A percentile compares a stretch with the other conserved stretches of the same genome.
Evolutionary conservation across 2,888 invertebrate species (phyloP).

Genomic region (Diploptera punctata): DNA sequence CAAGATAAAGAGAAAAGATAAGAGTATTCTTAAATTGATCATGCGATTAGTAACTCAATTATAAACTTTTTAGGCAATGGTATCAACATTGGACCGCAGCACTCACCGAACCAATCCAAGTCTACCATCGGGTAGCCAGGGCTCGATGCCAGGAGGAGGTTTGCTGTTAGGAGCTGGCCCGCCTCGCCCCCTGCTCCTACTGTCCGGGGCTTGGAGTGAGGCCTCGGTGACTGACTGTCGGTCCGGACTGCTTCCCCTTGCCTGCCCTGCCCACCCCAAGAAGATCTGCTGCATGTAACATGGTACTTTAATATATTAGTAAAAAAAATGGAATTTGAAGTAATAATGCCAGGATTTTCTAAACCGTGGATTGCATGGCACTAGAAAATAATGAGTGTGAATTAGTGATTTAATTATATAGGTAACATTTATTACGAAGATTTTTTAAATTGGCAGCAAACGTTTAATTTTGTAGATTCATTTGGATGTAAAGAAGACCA

Average conservation of each 20-base stretch:
- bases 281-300: conserved; percentile 12
- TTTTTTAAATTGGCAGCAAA: no score
- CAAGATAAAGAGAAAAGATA: no score
- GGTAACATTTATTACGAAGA: no score
- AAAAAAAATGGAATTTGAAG: not conserved
- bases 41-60: no score
- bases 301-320: not conserved
- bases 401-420: no score
- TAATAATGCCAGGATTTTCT: conserved; percentile 11
- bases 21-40: no score
- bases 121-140: conserved; percentile 79
- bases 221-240: conserved; percentile 26
- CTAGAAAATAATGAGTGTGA: no score
- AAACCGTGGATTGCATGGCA: not conserved
- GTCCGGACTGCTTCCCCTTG: not conserved
- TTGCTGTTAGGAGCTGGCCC: conserved; percentile 77
- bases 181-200: conserved; percentile 43
- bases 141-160: conserved; percentile 80
- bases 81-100: conserved; percentile 99
- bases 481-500: no score
- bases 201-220: conserved; percentile 38
- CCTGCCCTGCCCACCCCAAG: conserved; percentile 1
- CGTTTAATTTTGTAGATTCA: no score
- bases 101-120: conserved; percentile 89
- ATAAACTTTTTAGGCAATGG: conserved; percentile 94